Evolutionary conservation across 2,888 invertebrate genomes (phyloP).

Genomic region (Phlogophora meticulosa): DNA sequence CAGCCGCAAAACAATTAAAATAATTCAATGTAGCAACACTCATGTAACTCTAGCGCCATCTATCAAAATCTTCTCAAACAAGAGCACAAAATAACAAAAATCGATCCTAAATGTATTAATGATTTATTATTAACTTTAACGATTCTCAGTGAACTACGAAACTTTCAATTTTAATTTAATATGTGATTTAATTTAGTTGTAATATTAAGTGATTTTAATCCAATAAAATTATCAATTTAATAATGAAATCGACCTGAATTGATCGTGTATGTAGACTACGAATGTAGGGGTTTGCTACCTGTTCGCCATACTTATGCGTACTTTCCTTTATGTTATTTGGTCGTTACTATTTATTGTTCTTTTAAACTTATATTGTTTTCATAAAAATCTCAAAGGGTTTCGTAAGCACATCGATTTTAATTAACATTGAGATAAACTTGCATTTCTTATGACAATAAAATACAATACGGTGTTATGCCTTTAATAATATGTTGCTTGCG

Average conservation of each 20-base stretch:
- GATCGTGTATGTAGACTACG: slow-evolving; percentile 41
- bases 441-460: slow-evolving; percentile 38
- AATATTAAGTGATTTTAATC: slow-evolving; percentile 65
- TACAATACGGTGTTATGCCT: slow-evolving; percentile 18
- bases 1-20: slow-evolving; percentile 4
- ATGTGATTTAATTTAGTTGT: slow-evolving; percentile 71
- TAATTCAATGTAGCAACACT: slow-evolving; percentile 1
- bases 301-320: slow-evolving; percentile 50
- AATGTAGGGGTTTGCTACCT: slow-evolving; percentile 7
- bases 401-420: slow-evolving; percentile 29
- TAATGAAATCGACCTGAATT: slow-evolving; percentile 46
- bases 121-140: slow-evolving; percentile 59
- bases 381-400: slow-evolving; percentile 21
- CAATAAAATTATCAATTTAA: slow-evolving; percentile 65
- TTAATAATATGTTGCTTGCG: slow-evolving; percentile 14
- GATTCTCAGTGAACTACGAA: slow-evolving; percentile 65
- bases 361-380: slow-evolving; percentile 5
- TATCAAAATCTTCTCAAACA: slow-evolving; percentile 30
- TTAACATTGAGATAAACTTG: slow-evolving; percentile 6
- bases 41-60: slow-evolving; percentile 39
- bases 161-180: slow-evolving; percentile 66
- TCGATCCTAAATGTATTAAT: slow-evolving; percentile 55
- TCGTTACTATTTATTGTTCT: not conserved
- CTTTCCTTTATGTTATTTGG: slow-evolving; percentile 18
- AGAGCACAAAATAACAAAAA: slow-evolving; percentile 65